Percentiles rank a stretch among this genome's conserved stretches.
Conservation (phyloP, 2,113 vertebrate genomes). For the Promerops cafer region DNA sequence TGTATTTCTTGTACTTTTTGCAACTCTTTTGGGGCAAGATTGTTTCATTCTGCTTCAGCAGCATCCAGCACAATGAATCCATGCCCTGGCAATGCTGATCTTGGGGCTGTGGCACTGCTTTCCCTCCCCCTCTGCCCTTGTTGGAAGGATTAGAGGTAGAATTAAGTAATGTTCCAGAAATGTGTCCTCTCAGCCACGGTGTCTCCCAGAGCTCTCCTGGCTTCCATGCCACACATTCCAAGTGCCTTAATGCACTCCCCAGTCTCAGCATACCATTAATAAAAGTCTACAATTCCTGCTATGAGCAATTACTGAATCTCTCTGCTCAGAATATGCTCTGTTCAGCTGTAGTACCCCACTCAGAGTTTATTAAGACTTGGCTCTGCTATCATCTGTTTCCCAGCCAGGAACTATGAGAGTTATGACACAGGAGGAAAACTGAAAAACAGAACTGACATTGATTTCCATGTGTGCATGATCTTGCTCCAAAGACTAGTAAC, state of each 20-base stretch:
- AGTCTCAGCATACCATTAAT: not conserved
- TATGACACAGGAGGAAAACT: slow-evolving; percentile 32
- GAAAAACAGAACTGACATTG: slow-evolving; percentile 42
- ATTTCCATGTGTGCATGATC: slow-evolving; percentile 40
- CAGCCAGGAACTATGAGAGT: slow-evolving; percentile 31
- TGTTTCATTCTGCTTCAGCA: not conserved
- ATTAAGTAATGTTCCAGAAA: not conserved
- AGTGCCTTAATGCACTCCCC: not conserved
- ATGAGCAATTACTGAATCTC: slow-evolving; percentile 2
- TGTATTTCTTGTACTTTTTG: not conserved
- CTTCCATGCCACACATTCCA: slow-evolving; percentile 2
- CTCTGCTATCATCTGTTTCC: slow-evolving; percentile 3
- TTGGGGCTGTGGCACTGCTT: not conserved
- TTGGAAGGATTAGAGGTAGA: not conserved
- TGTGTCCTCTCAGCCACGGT: not conserved
- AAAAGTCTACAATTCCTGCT: not conserved
- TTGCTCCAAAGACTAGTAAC: slow-evolving; percentile 38
- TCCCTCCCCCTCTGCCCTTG: not conserved
- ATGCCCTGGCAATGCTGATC: not conserved
- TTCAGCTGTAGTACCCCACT: slow-evolving; percentile 44
- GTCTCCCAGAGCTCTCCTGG: not conserved
- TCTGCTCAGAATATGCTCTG: slow-evolving; percentile 3
- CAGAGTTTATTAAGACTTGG: slow-evolving; percentile 48
- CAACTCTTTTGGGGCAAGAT: not conserved
- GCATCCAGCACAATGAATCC: fast-evolving